phyloP scores from a whole-genome alignment of 1,140 invertebrate species.

The Drosophila malerkotliana region DNA sequence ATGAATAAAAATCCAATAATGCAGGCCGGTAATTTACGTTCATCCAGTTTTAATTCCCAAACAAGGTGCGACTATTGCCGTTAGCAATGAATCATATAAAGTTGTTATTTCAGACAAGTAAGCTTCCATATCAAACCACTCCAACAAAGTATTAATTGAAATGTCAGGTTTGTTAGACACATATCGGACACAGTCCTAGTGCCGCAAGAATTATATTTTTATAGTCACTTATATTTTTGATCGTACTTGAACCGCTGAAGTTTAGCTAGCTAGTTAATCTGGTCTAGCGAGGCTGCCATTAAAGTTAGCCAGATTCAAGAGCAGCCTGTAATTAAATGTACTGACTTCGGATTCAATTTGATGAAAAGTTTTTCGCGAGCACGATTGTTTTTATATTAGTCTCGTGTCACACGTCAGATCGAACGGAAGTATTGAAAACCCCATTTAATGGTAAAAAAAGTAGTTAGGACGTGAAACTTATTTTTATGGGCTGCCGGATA shows the following conservation, averaged over 20 bases:
- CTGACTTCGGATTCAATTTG: slow-evolving; percentile 11
- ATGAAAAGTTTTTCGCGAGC: slow-evolving; percentile 22
- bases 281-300: slow-evolving; percentile 1
- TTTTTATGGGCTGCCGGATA: background rate
- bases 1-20: too few relatives aligned
- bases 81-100: background rate
- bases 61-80: background rate
- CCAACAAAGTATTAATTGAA: background rate
- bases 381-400: slow-evolving; percentile 25
- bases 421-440: background rate
- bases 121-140: background rate
- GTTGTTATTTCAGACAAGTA: background rate
- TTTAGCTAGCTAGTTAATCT: background rate
- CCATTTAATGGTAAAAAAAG: background rate
- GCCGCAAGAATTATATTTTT: slow-evolving; percentile 5
- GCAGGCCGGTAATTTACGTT: background rate
- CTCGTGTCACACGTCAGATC: slow-evolving; percentile 16
- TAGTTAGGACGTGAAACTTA: background rate
- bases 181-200: too few relatives aligned
- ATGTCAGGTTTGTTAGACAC: slow-evolving; percentile 1
- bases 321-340: slow-evolving; percentile 20
- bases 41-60: background rate
- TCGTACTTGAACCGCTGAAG: slow-evolving; percentile 17
- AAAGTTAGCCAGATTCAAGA: slow-evolving; percentile 16
- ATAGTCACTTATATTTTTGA: background rate